Evolutionary conservation across 1,140 invertebrate genomes (phyloP), one percentile per base, ranked within the genome.

Genomic region (Hestina assimilis): DNA sequence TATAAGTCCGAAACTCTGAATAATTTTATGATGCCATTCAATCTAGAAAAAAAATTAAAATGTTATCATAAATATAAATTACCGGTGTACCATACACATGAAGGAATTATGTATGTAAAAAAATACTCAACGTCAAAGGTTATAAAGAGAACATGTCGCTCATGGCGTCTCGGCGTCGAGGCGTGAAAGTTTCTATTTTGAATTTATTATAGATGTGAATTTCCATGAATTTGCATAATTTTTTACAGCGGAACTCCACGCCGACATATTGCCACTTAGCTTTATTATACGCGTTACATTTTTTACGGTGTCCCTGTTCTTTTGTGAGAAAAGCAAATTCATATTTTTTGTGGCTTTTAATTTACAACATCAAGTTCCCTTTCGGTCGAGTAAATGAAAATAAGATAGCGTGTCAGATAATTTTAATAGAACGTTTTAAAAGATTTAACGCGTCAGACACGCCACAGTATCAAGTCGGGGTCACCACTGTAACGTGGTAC

Each of bases 221-320:
- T 63, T 63, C 24, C 51, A 55, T 29, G 40, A 45, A 63, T 59
- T 63, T 63, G 31, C 51, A 55, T 59, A 59, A 33, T 47, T 57
- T 57, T 57, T 57, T 41, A 28, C 38, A 24, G 21, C 31, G 11
- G 23, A 29, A 41, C 45, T 24, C 41, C 24, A 17, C 8, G 8
- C 8, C 21, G 21, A 57, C 54, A 41, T 57, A 57, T 57, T 50
- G 54, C 45, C 23, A 48, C 26, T 41, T 41, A 47, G 33, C 9
- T 47, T 57, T 57, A 48, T 45, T 35, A n/a, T 21, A 7, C 1
- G 17, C 40, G 26, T 57, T 54, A 35, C 19, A 45, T 54, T 54
- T n/a, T 48, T 54, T 35, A 54, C 41, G 26, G 26, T 3, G 19
- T 21, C 15, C 26, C n/a, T 23, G 4, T 20, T 8, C 17, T 24